Evolutionary conservation across 2,113 vertebrate species (phyloP).

Genomic region (Corythaeola cristata): DNA sequence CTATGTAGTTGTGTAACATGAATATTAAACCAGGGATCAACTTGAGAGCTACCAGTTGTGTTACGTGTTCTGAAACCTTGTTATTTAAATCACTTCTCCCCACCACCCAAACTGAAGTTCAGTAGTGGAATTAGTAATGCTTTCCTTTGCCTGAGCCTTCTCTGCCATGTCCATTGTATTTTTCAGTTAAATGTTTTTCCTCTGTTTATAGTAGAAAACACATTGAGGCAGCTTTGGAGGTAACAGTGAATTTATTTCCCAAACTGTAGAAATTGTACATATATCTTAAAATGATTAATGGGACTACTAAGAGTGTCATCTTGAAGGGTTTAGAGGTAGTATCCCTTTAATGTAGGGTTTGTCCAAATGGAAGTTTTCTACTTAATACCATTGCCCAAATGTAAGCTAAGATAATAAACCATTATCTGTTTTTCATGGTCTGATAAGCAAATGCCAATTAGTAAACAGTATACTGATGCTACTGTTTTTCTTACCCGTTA

Average conservation of each 20-base stretch:
- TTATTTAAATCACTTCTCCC: not conserved
- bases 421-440: not conserved
- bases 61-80: not conserved
- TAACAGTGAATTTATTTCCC: not conserved
- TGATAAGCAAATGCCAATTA: not conserved
- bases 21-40: not conserved
- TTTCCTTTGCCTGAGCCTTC: not conserved
- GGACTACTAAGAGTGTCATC: not conserved
- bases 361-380: not conserved
- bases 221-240: not conserved
- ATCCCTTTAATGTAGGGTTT: not conserved
- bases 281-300: not conserved
- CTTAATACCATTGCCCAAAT: not conserved
- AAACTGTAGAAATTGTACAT: not conserved
- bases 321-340: not conserved
- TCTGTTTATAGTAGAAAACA: not conserved
- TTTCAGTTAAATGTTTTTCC: not conserved
- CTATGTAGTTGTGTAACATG: not conserved
- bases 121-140: not conserved
- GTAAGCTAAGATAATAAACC: not conserved
- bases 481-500: not conserved
- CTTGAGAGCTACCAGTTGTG: not conserved
- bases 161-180: not conserved
- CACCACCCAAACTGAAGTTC: not conserved
- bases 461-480: not conserved